Evolutionary conservation across 1,140 invertebrate species (phyloP).

Genomic region (Cylas formicarius): DNA sequence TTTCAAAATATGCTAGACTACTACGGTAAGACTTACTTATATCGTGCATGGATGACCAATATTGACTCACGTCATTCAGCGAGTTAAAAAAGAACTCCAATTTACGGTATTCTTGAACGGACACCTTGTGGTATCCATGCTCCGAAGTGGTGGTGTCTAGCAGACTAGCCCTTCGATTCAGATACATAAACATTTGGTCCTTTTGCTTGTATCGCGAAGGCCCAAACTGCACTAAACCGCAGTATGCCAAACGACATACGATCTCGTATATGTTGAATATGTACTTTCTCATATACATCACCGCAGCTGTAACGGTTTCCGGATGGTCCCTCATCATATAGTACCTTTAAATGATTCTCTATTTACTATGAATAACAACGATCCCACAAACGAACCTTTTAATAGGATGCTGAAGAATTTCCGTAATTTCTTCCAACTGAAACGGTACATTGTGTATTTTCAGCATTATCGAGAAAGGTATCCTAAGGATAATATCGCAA

Average conservation of each 20-base stretch:
- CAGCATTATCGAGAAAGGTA: slow-evolving; percentile 67
- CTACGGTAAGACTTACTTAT: slow-evolving; percentile 51
- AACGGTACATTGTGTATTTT: slow-evolving; percentile 58
- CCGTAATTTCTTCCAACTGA: slow-evolving; percentile 50
- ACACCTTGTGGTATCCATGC: slow-evolving; percentile 56
- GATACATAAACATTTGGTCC: slow-evolving; percentile 62
- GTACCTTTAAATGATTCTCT: slow-evolving; percentile 22
- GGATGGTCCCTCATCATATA: slow-evolving; percentile 52
- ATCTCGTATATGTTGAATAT: slow-evolving; percentile 56
- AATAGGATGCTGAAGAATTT: slow-evolving; percentile 60
- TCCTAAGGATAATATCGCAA: slow-evolving; percentile 60
- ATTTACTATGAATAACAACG: too few species aligned
- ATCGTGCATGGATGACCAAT: slow-evolving; percentile 66
- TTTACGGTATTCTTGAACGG: slow-evolving; percentile 50
- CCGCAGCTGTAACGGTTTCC: slow-evolving; percentile 43
- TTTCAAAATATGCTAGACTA: too few species aligned
- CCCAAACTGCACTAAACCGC: slow-evolving; percentile 67
- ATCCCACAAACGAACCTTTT: slow-evolving; percentile 48
- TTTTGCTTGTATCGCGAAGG: slow-evolving; percentile 59
- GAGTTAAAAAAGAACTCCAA: slow-evolving; percentile 51
- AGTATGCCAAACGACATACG: slow-evolving; percentile 51
- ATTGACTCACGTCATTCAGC: slow-evolving; percentile 54
- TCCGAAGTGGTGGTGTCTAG: slow-evolving; percentile 60
- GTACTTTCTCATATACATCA: slow-evolving; percentile 57
- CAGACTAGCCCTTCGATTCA: slow-evolving; percentile 56